Conservation (phyloP, 2,113 vertebrate species). For the Phainopepla nitens region DNA sequence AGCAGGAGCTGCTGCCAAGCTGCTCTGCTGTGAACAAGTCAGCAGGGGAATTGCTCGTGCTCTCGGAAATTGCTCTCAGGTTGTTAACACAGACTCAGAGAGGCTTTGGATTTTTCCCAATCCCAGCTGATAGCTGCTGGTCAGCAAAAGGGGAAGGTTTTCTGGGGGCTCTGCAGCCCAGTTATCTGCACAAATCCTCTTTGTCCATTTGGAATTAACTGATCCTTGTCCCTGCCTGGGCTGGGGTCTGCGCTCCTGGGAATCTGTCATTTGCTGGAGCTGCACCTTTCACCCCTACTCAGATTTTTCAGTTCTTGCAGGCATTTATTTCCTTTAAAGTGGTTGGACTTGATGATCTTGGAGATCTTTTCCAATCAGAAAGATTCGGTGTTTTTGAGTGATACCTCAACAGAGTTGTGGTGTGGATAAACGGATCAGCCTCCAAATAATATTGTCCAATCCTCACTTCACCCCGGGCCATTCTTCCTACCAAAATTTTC, state of each 20-base stretch:
- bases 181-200: not conserved
- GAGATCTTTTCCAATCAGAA: not conserved
- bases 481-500: too few species aligned
- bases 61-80: not conserved
- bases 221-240: fast-evolving
- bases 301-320: not conserved
- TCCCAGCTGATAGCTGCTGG: not conserved
- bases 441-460: not conserved
- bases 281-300: not conserved
- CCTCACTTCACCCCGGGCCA: not conserved
- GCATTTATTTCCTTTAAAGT: not conserved
- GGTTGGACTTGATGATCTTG: not conserved
- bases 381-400: not conserved
- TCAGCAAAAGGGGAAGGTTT: not conserved
- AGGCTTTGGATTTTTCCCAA: not conserved
- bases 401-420: not conserved
- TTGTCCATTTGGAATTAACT: fast-evolving
- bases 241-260: not conserved
- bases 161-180: fast-evolving
- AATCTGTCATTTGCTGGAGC: not conserved
- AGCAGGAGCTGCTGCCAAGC: not conserved
- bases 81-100: not conserved
- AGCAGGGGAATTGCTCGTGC: not conserved
- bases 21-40: not conserved
- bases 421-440: not conserved